phyloP scores from a whole-genome alignment of 1,140 invertebrate species.

The Glossosoma conforme region DNA sequence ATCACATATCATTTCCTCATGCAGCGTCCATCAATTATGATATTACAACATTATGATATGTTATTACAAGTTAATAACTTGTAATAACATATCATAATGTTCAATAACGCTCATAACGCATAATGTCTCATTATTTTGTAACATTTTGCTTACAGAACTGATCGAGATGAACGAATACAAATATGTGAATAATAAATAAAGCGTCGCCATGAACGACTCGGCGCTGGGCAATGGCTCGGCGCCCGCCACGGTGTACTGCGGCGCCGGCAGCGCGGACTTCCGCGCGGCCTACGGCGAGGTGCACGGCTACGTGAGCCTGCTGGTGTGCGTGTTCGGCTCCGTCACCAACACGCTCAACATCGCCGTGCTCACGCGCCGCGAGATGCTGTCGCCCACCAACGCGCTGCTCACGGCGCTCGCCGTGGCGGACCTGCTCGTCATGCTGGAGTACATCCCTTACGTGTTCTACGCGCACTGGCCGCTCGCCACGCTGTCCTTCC shows the following conservation, averaged over 20 bases:
- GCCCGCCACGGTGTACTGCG: slow-evolving; percentile 44
- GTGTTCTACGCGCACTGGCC: slow-evolving; percentile 74
- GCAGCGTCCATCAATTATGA: no score
- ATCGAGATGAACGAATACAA: no score
- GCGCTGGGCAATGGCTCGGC: slow-evolving; percentile 41
- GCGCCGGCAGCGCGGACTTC: slow-evolving; percentile 45
- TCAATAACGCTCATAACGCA: no score
- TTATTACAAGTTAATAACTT: no score
- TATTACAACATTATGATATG: no score
- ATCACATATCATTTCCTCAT: no score
- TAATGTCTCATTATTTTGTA: no score
- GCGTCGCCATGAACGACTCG: slow-evolving; percentile 22
- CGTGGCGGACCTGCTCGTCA: slow-evolving; percentile 85
- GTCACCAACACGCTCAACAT: slow-evolving; percentile 92
- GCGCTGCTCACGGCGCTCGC: slow-evolving; percentile 84
- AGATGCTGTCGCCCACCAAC: slow-evolving; percentile 85
- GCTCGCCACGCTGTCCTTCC: slow-evolving; percentile 49
- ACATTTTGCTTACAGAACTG: no score
- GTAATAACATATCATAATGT: no score
- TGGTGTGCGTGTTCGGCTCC: slow-evolving; percentile 87
- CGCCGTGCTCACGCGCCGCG: slow-evolving; percentile 82
- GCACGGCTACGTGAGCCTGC: slow-evolving; percentile 49
- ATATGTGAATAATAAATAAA: no score
- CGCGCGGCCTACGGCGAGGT: slow-evolving; percentile 43
- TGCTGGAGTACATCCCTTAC: slow-evolving; percentile 91